Evolutionary conservation across 2,113 vertebrate genomes (phyloP), one percentile per base, ranked within the genome.

Genomic region (Pagrus major): DNA sequence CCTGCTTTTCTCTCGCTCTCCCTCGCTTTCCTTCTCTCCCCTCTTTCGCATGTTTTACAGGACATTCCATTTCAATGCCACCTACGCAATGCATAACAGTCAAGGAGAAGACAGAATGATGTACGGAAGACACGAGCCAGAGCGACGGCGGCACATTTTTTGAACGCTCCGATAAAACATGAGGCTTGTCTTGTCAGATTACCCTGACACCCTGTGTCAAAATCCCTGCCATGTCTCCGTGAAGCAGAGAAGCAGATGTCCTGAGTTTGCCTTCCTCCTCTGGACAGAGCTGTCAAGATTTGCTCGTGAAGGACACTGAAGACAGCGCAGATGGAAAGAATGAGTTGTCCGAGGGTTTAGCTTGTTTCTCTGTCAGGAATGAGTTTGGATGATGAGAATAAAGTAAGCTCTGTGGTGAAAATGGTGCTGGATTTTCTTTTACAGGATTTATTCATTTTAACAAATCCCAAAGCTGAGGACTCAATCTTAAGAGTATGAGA

Each of bases 281-380:
- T 95, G 95, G 96, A 95, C 94, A 93, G 93, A 92, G 90, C 93
- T 85, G 94, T 91, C 87, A 91, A 88, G 90, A 88, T 94, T 86
- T 94, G 87, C 92, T 92, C 12, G 9, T 93, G 93, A 95, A 91
- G 94, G 94, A 94, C 94, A 56, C 71, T 15, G 80, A 83, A 84
- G 88, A 86, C 81, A 73, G 77, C 41, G 1, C 42, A 55, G 81
- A 87, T 68, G 71, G 75, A 91, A 80, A 76, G 76, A 83, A 83
- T 65, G 49, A 82, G 84, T 83, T 75, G 70, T 76, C 51, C 21
- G 35, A 87, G 64, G 60, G 82, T 86, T 35, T 33, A 29, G 39
- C 25, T 76, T 58, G 42, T 12, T 73, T 71, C 41, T 71, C 69
- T 39, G 54, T 52, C 47, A 63, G 52, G 37, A 83, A 58, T 35